Evolutionary conservation across 2,797 vertebrate genomes (phyloP), one percentile per base, ranked within the genome.

Genomic region (Rhynchonycteris naso): DNA sequence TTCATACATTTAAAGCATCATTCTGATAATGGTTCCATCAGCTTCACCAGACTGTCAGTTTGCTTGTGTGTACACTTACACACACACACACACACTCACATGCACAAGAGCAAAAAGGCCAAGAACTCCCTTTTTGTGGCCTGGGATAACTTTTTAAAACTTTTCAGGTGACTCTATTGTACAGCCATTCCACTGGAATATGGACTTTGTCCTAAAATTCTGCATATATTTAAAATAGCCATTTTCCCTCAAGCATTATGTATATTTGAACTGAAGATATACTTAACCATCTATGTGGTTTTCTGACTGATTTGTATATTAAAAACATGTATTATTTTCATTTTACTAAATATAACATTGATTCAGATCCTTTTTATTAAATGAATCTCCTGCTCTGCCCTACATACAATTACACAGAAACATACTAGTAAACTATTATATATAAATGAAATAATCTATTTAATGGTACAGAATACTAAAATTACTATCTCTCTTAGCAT

Each of bases 181-280:
- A 11, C 52, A 81, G 54, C 50, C 54, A 74, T 43, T 43, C 24
- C 14, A 66, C 28, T 26, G 35, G 52, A 59, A 2, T 76, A 22
- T 7, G 26, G 38, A 63, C 59, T 91, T 43, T 43, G 7, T 13
- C 66, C 58, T 80, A n/a, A 63, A 90, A 75, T 92, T 65, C 79
- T 76, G 21, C 58, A 7, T 88, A 2, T 65, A 30, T 80, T 88
- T 72, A 81, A 82, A 91, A 50, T 21, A 85, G 56, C n/a, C 85
- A 66, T n/a, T 75, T 93, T 79, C 35, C 58, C 72, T 33, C 33
- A 68, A 30, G 65, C 22, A 13, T 38, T 61, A 4, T 92, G 19
- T 87, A 21, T 83, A 68, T 90, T 90, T 65, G 58, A 93, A 71
- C 54, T 43, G 38, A 93, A 91, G 71, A 82, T 15, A 52, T 14